Conservation (phyloP, 2,888 invertebrate species). For the Torymus aiolomorphi region DNA sequence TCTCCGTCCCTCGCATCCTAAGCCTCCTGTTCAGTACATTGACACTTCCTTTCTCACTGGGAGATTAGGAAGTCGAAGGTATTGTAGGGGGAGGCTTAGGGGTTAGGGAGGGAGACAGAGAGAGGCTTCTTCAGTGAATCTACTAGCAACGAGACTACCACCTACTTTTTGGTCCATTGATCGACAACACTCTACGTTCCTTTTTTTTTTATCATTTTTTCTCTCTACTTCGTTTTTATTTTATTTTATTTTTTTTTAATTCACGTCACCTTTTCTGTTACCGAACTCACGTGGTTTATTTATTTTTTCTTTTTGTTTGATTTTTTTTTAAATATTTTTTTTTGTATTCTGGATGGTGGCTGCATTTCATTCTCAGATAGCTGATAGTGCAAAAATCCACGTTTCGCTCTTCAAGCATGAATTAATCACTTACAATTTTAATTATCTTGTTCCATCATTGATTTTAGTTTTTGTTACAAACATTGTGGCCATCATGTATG, state of each 20-base stretch:
- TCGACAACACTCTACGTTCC: constrained; percentile 51
- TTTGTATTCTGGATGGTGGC: constrained; percentile 11
- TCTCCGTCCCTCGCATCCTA: no score
- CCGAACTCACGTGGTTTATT: constrained; percentile 3
- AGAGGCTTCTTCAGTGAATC: constrained; percentile 50
- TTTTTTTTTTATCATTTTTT: constrained; percentile 35
- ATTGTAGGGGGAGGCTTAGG: no score
- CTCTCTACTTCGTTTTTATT: constrained; percentile 3
- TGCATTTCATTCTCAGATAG: not conserved
- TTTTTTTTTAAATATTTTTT: not conserved
- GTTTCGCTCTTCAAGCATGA: no score
- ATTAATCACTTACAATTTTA: no score
- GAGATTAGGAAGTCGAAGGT: no score
- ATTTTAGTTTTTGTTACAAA: no score
- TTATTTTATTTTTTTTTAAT: constrained; percentile 34
- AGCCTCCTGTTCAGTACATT: no score
- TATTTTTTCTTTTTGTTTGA: constrained; percentile 7
- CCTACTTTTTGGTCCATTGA: constrained; percentile 54
- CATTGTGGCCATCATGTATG: no score
- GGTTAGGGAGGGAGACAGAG: not conserved
- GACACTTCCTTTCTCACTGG: no score
- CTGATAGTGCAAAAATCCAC: no score
- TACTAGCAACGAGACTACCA: constrained; percentile 55
- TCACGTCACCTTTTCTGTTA: constrained; percentile 21
- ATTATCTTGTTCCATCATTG: no score